Percentiles rank a stretch among this genome's conserved stretches.
These are phyloP conservation scores for Tachina fera DNA, from an alignment of 2,888 invertebrate species.

Conservation along the genomic window DNA sequence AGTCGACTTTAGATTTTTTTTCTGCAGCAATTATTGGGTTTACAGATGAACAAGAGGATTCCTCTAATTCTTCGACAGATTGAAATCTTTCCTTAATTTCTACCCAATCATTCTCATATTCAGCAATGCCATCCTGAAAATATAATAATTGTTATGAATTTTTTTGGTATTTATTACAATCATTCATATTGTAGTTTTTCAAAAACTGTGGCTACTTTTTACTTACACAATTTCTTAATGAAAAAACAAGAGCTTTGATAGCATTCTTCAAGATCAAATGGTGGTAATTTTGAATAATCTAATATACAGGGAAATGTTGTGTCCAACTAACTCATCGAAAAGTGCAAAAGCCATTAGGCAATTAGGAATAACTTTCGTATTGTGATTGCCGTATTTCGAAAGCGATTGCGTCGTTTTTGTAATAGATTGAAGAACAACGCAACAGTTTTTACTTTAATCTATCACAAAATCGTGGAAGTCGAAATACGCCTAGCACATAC, in stretches of 20 bases:
- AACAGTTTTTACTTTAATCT: too few relatives aligned
- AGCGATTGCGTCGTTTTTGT: too few relatives aligned
- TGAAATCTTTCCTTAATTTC: conserved; percentile 17
- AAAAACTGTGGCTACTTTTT: conserved; percentile 44
- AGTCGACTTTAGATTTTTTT: conserved; percentile 51
- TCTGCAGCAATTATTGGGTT: conserved; percentile 26
- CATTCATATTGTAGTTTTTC: conserved; percentile 28
- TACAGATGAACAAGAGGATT: conserved; percentile 48
- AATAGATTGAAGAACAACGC: too few relatives aligned
- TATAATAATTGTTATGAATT: too few relatives aligned
- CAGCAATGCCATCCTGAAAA: not conserved
- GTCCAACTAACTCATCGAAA: conserved; percentile 36
- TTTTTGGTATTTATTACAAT: too few relatives aligned
- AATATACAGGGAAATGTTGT: conserved; percentile 34
- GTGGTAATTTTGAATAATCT: conserved; percentile 44
- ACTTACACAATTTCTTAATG: conserved; percentile 59
- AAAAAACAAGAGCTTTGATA: conserved; percentile 40
- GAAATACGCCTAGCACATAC: too few relatives aligned
- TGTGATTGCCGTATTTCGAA: too few relatives aligned
- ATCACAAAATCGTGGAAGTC: too few relatives aligned
- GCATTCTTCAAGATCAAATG: conserved; percentile 32
- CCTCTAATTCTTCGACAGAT: conserved; percentile 36
- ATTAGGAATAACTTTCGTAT: conserved; percentile 28
- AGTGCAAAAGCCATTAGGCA: conserved; percentile 32
- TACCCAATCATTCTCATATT: conserved; percentile 39